These are phyloP conservation scores for Panzeria rudis DNA, from an alignment of 2,888 invertebrate genomes.

Conservation along the genomic window DNA sequence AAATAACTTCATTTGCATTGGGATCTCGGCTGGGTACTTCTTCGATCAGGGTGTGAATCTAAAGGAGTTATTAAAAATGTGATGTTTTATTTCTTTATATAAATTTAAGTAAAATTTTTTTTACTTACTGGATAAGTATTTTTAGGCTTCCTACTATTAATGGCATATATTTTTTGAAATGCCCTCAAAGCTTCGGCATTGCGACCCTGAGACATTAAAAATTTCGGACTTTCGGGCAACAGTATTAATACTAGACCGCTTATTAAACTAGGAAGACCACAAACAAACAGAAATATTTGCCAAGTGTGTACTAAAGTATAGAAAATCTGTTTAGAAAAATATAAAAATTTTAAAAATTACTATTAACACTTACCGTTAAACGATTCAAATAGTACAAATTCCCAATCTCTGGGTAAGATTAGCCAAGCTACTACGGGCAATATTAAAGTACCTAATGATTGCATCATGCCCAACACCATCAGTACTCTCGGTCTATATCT, in stretches of 20 bases:
- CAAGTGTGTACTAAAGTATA: constrained; percentile 77
- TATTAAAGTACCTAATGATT: constrained; percentile 86
- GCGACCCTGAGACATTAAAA: constrained; percentile 80
- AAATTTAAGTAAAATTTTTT: not conserved
- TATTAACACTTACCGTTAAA: constrained; percentile 78
- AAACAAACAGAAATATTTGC: constrained; percentile 85
- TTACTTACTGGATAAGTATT: constrained; percentile 87
- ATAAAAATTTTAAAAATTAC: too few species aligned
- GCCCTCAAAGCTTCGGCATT: constrained; percentile 79
- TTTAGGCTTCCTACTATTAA: constrained; percentile 87
- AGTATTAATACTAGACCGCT: constrained; percentile 85
- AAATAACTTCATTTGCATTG: constrained; percentile 74
- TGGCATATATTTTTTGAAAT: constrained; percentile 86
- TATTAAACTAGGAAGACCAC: constrained; percentile 87
- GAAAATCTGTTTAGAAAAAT: not conserved
- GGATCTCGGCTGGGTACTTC: constrained; percentile 78
- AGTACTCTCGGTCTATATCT: constrained; percentile 87
- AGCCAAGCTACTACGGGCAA: constrained; percentile 90
- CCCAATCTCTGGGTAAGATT: constrained; percentile 87
- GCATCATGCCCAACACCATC: constrained; percentile 87
- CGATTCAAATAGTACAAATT: constrained; percentile 84
- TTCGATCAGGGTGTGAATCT: constrained; percentile 77
- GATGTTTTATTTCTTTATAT: not conserved
- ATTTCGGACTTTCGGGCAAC: constrained; percentile 84
- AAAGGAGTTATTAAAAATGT: not conserved